Base-by-base conservation (phyloP, 2,888 invertebrate species). In the Tetrapedia diversipes region DNA sequence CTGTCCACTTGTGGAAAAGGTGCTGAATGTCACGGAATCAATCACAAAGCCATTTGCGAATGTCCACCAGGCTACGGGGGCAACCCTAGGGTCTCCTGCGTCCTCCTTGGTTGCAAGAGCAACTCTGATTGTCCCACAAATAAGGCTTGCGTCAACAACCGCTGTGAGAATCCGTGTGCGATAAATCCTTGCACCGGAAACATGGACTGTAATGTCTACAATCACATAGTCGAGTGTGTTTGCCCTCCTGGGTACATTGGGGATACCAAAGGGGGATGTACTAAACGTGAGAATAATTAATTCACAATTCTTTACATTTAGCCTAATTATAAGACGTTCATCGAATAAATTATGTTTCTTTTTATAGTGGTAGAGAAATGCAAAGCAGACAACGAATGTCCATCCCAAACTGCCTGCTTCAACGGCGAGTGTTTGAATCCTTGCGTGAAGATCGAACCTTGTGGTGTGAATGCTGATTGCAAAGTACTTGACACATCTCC, bases 371-470 rank as follows among this genome's bases (percentile, higher is more conserved):
- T 61, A 47, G 83, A 81, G 19, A 94, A 94, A 80, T 98, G 98
- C 89, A 94, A 94, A 82, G 94, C 94, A 71, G 98, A 98, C 89
- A 93, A 93, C 1, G 97, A 98, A 70, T 98, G 98, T 90, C 96
- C 97, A 69, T 94, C 95, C 1, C 95, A 96, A 88, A 95, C 95
- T 0, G 97, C 97, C 8, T 98, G 98, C 88, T 95, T 98, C 83
- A 94, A 95, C 70, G 94, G 94, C 14, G 95, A 95, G 87, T 98
- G 98, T 89, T 94, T 96, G 7, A 96, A 98, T 91, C 97, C 98
- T 14, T 98, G 98, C 89, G 93, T 93, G 53, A 94, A 94, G 59
- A 95, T 95, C 2, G 93, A 95, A 84, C 97, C 97, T 0, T 98
- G 98, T 88, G 97, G 96, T 8, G 93, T 94, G 1, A 97, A 97